phyloP scores from a whole-genome alignment of 2,888 invertebrate genomes.

The Tetramorium bicarinatum region DNA sequence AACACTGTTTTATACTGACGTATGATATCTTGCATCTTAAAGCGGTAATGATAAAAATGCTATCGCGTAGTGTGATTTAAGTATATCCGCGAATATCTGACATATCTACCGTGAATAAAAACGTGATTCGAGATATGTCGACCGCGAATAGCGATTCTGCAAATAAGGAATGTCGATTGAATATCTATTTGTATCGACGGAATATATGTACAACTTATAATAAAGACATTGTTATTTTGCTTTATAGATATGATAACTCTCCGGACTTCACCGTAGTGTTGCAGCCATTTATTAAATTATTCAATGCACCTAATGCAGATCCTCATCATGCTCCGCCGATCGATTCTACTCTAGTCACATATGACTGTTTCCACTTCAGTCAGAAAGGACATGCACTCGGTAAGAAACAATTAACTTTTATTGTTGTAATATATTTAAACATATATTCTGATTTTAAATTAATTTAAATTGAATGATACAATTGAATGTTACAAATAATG shows the following conservation, averaged over 20 bases:
- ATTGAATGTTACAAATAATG: background rate
- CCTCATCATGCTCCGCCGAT: conserved; percentile 87
- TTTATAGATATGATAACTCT: conserved; percentile 88
- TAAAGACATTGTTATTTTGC: background rate
- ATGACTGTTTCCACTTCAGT: conserved; percentile 93
- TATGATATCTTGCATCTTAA: no score
- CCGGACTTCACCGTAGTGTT: conserved; percentile 91
- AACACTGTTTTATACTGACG: no score
- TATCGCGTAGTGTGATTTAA: no score
- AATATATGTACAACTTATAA: background rate
- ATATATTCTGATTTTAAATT: background rate
- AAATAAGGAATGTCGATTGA: background rate
- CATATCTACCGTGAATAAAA: background rate
- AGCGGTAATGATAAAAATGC: no score
- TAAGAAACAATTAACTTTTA: conserved; percentile 81
- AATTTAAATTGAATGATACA: background rate
- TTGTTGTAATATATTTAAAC: background rate
- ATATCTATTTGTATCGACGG: background rate
- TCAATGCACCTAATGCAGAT: conserved; percentile 88
- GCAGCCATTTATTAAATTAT: conserved; percentile 91
- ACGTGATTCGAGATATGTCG: background rate
- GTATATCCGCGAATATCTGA: background rate
- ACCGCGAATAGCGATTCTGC: background rate
- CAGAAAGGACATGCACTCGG: conserved; percentile 93
- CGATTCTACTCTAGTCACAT: conserved; percentile 91